Conservation (phyloP, 2,888 invertebrate genomes). For the Mimachlamys varia region DNA sequence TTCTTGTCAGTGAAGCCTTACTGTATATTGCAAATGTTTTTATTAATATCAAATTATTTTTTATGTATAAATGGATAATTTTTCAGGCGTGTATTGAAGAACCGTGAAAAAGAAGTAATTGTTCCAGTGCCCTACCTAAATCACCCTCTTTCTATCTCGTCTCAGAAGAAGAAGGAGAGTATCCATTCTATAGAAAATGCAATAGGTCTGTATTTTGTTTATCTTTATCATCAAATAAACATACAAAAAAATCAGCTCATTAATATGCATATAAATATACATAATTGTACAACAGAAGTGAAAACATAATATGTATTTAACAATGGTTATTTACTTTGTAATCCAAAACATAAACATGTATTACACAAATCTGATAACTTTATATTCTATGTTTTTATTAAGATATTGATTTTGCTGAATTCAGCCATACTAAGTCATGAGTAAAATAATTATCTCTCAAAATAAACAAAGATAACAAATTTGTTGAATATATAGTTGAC, state of each 20-base stretch:
- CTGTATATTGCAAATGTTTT: too few relatives aligned
- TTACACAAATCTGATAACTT: too few relatives aligned
- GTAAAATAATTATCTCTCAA: too few relatives aligned
- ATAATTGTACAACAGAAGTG: background rate
- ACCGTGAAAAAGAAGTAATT: slow-evolving; percentile 72
- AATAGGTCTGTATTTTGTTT: slow-evolving; percentile 73
- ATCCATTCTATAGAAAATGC: slow-evolving; percentile 79
- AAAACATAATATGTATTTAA: background rate
- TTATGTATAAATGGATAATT: background rate
- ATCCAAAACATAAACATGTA: too few relatives aligned
- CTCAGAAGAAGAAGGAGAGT: slow-evolving; percentile 74
- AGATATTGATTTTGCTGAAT: too few relatives aligned
- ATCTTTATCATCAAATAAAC: background rate
- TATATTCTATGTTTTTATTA: too few relatives aligned
- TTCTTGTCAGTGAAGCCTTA: too few relatives aligned
- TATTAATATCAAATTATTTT: too few relatives aligned
- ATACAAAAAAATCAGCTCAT: background rate
- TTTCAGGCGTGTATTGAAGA: slow-evolving; percentile 79
- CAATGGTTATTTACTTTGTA: too few relatives aligned
- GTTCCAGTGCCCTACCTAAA: slow-evolving; percentile 70
- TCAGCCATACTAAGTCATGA: too few relatives aligned
- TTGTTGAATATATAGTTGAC: too few relatives aligned
- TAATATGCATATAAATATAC: background rate
- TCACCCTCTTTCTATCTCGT: slow-evolving; percentile 76
- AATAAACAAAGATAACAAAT: too few relatives aligned